Evolutionary conservation across 2,797 vertebrate species (phyloP).

Genomic region (Moxostoma hubbsi): DNA sequence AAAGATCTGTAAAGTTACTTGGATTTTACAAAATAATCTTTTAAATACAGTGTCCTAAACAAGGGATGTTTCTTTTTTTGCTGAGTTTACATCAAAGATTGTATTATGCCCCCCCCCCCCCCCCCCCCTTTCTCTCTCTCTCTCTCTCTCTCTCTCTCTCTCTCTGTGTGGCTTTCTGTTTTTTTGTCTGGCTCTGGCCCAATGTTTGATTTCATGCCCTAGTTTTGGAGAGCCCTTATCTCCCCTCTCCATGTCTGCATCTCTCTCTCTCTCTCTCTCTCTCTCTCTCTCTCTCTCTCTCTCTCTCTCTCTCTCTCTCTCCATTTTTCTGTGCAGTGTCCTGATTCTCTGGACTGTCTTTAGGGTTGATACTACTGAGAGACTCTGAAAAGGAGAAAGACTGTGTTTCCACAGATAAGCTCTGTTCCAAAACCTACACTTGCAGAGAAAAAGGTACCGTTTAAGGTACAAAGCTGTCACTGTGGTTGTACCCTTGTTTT

Average conservation of each 20-base stretch:
- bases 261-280: background rate
- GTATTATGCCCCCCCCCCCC: slow-evolving; percentile 31
- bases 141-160: slow-evolving; percentile 23
- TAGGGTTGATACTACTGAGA: slow-evolving; percentile 16
- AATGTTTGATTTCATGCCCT: slow-evolving; percentile 51
- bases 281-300: background rate
- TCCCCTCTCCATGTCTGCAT: slow-evolving; percentile 2
- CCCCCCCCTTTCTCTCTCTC: slow-evolving; percentile 7
- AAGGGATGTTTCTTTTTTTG: no score
- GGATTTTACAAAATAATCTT: no score
- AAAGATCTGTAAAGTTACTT: no score
- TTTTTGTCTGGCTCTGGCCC: slow-evolving; percentile 28
- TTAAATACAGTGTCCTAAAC: no score
- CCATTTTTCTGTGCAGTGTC: background rate
- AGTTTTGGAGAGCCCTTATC: slow-evolving; percentile 48
- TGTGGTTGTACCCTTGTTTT: no score
- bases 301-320: background rate
- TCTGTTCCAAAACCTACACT: background rate
- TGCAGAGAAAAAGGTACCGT: no score
- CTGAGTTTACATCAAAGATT: slow-evolving; percentile 44
- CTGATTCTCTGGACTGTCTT: background rate
- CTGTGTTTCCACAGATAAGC: slow-evolving; percentile 16
- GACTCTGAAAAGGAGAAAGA: slow-evolving; percentile 21
- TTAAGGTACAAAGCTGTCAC: no score
- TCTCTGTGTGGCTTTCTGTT: background rate